Conservation (phyloP, 2,113 vertebrate species). For the Chauna torquata region DNA sequence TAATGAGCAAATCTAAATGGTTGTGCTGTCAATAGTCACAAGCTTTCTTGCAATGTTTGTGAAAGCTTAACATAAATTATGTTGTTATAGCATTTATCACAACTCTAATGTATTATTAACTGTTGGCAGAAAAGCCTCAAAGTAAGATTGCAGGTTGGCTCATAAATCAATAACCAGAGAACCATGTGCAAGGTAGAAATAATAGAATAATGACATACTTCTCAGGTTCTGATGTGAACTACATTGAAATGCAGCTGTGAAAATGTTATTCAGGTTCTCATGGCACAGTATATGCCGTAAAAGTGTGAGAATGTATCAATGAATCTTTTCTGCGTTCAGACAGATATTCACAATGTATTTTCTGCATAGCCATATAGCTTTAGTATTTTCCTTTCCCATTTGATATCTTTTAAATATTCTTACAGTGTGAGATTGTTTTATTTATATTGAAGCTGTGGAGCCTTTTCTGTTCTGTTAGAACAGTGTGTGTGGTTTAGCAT, state of each 20-base stretch:
- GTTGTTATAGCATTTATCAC: slow-evolving; percentile 40
- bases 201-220: not conserved
- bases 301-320: not conserved
- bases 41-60: slow-evolving; percentile 30
- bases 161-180: slow-evolving; percentile 34
- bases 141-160: slow-evolving; percentile 30
- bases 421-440: not conserved
- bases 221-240: not conserved
- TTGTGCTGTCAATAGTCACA: slow-evolving; percentile 24
- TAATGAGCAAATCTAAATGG: slow-evolving; percentile 30
- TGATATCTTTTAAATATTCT: not conserved
- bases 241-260: not conserved
- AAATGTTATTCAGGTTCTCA: not conserved
- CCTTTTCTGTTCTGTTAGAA: not conserved
- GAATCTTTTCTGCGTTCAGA: not conserved
- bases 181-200: slow-evolving; percentile 5
- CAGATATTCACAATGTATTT: not conserved
- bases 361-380: not conserved
- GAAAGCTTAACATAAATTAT: slow-evolving; percentile 35
- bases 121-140: slow-evolving; percentile 33
- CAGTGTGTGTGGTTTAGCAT: not conserved
- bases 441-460: not conserved
- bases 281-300: not conserved
- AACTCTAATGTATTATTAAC: slow-evolving; percentile 26
- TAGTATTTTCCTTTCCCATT: not conserved